These are phyloP conservation scores for Argyra leucocephala DNA, from an alignment of 2,888 invertebrate genomes.

Conservation along the genomic window DNA sequence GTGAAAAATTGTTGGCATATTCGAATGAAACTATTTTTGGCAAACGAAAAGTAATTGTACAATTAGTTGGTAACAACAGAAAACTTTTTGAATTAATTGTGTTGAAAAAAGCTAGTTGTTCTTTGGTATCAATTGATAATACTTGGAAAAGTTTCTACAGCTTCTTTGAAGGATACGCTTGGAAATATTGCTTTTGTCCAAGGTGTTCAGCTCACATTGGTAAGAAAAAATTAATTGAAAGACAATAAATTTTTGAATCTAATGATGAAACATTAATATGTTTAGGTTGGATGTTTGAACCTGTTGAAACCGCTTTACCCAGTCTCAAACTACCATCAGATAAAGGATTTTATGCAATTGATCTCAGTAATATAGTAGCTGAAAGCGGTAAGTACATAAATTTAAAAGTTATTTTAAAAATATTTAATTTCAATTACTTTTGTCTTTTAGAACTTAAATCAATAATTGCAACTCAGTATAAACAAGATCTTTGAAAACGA, in stretches of 20 bases:
- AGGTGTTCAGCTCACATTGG: conserved; percentile 45
- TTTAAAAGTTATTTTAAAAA: background rate
- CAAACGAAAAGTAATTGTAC: conserved; percentile 47
- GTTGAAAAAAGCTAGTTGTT: conserved; percentile 48
- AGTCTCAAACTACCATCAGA: conserved; percentile 30
- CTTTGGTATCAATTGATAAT: conserved; percentile 41
- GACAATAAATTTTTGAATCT: no score
- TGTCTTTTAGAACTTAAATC: conserved; percentile 9
- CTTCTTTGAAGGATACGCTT: conserved; percentile 58
- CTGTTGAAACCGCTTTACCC: conserved; percentile 32
- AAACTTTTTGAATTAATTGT: conserved; percentile 50
- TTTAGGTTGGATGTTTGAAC: conserved; percentile 55
- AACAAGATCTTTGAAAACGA: conserved; percentile 7
- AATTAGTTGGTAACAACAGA: conserved; percentile 49
- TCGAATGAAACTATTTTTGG: conserved; percentile 49
- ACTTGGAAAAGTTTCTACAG: conserved; percentile 48
- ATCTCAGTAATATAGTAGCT: conserved; percentile 34
- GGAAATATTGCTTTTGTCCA: conserved; percentile 54
- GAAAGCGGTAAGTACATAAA: conserved; percentile 34
- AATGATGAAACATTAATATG: conserved; percentile 28
- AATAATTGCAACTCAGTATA: conserved; percentile 9
- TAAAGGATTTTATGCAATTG: conserved; percentile 38
- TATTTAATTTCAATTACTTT: background rate
- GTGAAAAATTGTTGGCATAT: conserved; percentile 45
- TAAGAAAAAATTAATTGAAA: no score